Evolutionary conservation across 2,888 invertebrate genomes (phyloP), one percentile per base, ranked within the genome.

Genomic region (Cryptophagus acutangulus): DNA sequence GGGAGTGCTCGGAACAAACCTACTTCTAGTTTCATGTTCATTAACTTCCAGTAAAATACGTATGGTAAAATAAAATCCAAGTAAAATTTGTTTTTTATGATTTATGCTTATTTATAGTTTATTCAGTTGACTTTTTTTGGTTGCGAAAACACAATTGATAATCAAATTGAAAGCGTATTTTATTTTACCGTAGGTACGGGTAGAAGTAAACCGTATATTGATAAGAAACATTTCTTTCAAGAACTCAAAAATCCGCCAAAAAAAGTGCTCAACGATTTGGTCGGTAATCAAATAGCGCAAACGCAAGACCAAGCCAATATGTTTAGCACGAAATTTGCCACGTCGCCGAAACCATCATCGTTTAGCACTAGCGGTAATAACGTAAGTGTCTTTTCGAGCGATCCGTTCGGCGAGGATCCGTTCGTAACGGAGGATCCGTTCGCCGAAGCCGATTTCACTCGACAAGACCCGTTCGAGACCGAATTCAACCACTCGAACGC

Each of bases 181-280:
- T 59, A 61, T 61, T 61, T 62, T 62, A 61, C 63, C 65, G 58
- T 61, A 70, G 69, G 92, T 65, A 91, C 89, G 58, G 90, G 91
- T 64, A 81, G 87, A 71, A 87, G 84, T 72, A 87, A 87, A 72
- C 92, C 92, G 49, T 93, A 91, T 75, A 82, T 92, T 65, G 92
- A 93, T 77, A 90, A 90, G 74, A 92, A 92, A 77, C 88, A 90
- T 74, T 93, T 93, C 77, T 93, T 93, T 77, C 89, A 91, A 76
- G 90, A 92, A 71, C 78, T 92, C 64, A 92, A 92, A 76, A 91
- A 92, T 73, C 92, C 92, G 56, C 90, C 91, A 58, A 90, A 91
- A 75, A 90, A 89, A 74, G 86, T 87, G 49, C 78, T 92, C 59
- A 90, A 91, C 74, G 92, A 92, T 71, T 75, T 92, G 67, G 83